Percentiles rank a stretch among this genome's conserved stretches.
These are phyloP conservation scores for Naso thynnoides DNA, from an alignment of 2,797 vertebrate species.

Conservation along the genomic window DNA sequence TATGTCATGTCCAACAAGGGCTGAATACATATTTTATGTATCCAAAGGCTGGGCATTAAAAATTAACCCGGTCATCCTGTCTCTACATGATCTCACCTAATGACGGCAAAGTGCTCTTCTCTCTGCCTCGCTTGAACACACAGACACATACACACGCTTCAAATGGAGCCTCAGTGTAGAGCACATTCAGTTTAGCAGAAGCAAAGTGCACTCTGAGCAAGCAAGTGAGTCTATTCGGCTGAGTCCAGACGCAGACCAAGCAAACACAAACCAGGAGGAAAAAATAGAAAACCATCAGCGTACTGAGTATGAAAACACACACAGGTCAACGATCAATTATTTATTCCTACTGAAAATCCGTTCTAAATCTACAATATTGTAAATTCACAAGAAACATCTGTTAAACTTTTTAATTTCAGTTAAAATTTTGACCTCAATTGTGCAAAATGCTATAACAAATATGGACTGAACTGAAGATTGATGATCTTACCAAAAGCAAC, in stretches of 20 bases:
- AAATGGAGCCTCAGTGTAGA: constrained; percentile 31
- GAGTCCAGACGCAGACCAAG: constrained; percentile 10
- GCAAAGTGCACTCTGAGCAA: constrained; percentile 66
- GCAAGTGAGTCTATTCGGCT: not conserved
- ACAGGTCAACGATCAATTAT: constrained; percentile 43
- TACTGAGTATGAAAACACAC: constrained; percentile 38
- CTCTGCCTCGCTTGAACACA: constrained; percentile 52
- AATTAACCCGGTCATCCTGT: constrained; percentile 74
- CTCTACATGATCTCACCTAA: constrained; percentile 81
- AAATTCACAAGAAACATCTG: constrained; percentile 9
- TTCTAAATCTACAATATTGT: not conserved
- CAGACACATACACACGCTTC: constrained; percentile 54
- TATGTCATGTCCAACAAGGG: constrained; percentile 77
- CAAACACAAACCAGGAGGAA: not conserved
- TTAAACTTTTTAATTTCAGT: not conserved
- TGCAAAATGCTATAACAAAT: not conserved
- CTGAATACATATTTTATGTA: constrained; percentile 78
- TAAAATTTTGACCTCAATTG: constrained; percentile 7
- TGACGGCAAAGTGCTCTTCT: constrained; percentile 76
- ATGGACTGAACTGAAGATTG: not conserved
- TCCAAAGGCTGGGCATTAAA: constrained; percentile 79
- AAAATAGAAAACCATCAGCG: constrained; percentile 37
- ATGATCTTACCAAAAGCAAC: not conserved
- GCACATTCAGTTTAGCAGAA: constrained; percentile 59
- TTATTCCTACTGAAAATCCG: constrained; percentile 6